Percentiles rank a stretch among this genome's conserved stretches.
Conservation (phyloP, 2,888 invertebrate genomes). For the Tetrapedia diversipes region DNA sequence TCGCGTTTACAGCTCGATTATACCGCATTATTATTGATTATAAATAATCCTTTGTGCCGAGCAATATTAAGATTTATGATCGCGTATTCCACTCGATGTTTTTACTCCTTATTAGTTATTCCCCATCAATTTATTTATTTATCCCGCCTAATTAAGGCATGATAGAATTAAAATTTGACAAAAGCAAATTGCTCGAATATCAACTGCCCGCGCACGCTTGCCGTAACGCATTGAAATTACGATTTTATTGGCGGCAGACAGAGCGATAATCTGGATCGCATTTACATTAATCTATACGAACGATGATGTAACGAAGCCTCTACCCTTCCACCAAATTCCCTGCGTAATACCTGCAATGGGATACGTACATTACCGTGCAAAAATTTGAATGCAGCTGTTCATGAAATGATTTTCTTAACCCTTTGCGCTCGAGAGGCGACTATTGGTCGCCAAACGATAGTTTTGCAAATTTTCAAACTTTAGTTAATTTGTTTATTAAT, state of each 20-base stretch:
- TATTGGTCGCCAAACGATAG: too few species aligned
- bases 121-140: conserved; percentile 47
- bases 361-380: too few species aligned
- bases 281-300: conserved; percentile 59
- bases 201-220: background rate
- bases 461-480: too few species aligned
- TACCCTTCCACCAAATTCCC: background rate
- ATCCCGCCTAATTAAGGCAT: conserved; percentile 22
- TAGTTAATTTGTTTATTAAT: too few species aligned
- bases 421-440: too few species aligned
- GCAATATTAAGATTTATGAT: conserved; percentile 26
- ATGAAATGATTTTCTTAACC: too few species aligned
- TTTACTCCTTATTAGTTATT: conserved; percentile 40
- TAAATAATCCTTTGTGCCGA: conserved; percentile 29
- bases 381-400: too few species aligned
- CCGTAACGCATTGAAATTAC: conserved; percentile 47
- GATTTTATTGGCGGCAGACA: conserved; percentile 61
- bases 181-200: conserved; percentile 33
- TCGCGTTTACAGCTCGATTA: background rate
- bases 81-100: background rate
- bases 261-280: conserved; percentile 54
- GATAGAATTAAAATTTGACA: conserved; percentile 34
- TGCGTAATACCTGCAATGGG: too few species aligned
- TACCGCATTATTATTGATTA: conserved; percentile 19
- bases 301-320: conserved; percentile 4